These are phyloP conservation scores for Eira barbara DNA, from an alignment of 2,113 vertebrate genomes.

Conservation along the genomic window DNA sequence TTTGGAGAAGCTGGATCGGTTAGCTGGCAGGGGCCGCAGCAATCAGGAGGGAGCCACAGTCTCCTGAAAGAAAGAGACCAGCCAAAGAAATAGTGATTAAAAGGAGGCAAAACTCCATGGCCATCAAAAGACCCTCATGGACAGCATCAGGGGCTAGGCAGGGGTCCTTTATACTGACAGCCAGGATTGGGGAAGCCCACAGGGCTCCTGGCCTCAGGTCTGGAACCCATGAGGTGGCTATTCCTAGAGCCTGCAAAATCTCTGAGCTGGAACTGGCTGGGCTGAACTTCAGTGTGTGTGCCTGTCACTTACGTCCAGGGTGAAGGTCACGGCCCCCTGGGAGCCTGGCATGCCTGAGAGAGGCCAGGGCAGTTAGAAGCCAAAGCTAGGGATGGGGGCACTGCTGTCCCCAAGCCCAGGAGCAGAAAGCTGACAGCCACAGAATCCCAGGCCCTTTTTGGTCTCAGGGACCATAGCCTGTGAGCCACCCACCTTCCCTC, in stretches of 20 bases:
- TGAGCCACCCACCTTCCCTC: not conserved
- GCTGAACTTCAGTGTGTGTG: not conserved
- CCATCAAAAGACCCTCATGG: not conserved
- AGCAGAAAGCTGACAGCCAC: not conserved
- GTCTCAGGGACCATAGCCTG: not conserved
- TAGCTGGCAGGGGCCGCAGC: not conserved
- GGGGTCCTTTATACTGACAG: not conserved
- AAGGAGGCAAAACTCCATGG: not conserved
- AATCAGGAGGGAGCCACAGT: not conserved
- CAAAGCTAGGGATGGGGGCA: not conserved
- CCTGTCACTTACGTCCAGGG: not conserved
- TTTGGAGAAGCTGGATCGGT: not conserved
- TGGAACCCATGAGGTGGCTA: not conserved
- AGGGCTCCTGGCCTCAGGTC: not conserved
- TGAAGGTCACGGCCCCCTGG: not conserved
- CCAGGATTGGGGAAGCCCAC: not conserved
- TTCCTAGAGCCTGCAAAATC: not conserved
- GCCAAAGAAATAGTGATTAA: not conserved
- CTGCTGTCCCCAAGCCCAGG: not conserved
- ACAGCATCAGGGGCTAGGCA: accelerated
- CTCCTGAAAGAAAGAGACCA: not conserved
- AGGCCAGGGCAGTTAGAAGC: not conserved
- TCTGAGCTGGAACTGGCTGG: not conserved
- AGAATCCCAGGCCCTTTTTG: not conserved
- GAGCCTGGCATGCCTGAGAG: not conserved